Conservation (phyloP, 2,888 invertebrate species). For the Napeogenes inachia region DNA sequence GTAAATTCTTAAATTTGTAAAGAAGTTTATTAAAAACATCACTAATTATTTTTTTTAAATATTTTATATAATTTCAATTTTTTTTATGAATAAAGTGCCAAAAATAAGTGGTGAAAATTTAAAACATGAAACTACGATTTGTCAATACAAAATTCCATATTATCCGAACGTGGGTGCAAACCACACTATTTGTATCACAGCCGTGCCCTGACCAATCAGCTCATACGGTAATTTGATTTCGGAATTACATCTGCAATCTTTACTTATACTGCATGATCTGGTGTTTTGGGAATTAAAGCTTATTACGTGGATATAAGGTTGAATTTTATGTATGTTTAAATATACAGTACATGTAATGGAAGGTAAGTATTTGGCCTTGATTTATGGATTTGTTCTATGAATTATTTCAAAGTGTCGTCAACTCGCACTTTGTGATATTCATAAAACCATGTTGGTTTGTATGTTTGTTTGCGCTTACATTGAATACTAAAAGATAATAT, state of each 20-base stretch:
- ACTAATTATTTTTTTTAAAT: no score
- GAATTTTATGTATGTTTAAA: constrained; percentile 10
- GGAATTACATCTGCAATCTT: constrained; percentile 54
- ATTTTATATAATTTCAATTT: background rate
- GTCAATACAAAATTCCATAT: constrained; percentile 57
- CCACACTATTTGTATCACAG: constrained; percentile 73
- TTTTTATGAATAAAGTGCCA: no score
- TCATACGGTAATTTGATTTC: constrained; percentile 70
- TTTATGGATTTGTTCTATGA: constrained; percentile 74
- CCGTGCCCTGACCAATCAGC: constrained; percentile 73
- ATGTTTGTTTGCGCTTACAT: constrained; percentile 18
- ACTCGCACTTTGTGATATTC: constrained; percentile 53
- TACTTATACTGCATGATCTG: constrained; percentile 33
- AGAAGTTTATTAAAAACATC: no score
- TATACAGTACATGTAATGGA: constrained; percentile 26
- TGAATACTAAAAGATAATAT: no score
- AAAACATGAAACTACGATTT: constrained; percentile 35
- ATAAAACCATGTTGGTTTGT: constrained; percentile 17
- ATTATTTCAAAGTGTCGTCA: constrained; percentile 65
- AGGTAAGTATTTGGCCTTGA: constrained; percentile 61
- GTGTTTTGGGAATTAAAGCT: constrained; percentile 11
- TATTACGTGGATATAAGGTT: constrained; percentile 26
- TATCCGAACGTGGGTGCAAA: constrained; percentile 52
- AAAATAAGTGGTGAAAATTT: background rate
- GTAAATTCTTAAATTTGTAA: no score